phyloP scores from a whole-genome alignment of 2,888 invertebrate species.

The Ashinkailepas kermadecensis region DNA sequence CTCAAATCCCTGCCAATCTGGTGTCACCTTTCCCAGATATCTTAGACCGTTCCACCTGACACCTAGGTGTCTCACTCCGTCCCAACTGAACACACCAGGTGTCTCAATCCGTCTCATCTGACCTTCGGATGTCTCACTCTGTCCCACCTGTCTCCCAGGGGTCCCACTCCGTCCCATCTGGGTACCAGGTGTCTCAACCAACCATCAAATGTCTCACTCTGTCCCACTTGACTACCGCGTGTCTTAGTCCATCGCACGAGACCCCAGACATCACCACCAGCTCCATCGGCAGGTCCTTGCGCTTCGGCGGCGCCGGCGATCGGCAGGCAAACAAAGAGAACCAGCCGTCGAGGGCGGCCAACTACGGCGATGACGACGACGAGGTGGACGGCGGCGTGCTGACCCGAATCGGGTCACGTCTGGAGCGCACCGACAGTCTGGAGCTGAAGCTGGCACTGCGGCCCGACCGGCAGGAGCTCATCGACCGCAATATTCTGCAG shows the following conservation, averaged over 20 bases:
- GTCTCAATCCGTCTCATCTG: too few species aligned
- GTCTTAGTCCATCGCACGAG: too few species aligned
- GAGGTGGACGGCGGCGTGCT: constrained; percentile 49
- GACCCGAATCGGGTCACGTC: constrained; percentile 66
- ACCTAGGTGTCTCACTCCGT: too few species aligned
- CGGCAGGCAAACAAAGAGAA: constrained; percentile 32
- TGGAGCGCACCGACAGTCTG: constrained; percentile 92
- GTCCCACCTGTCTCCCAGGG: not conserved
- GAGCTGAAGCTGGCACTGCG: constrained; percentile 87
- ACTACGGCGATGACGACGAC: constrained; percentile 53
- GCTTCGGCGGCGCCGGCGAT: constrained; percentile 26
- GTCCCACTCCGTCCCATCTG: not conserved
- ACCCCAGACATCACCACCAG: too few species aligned
- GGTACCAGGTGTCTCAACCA: too few species aligned
- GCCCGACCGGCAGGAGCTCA: constrained; percentile 85
- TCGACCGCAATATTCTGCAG: constrained; percentile 89
- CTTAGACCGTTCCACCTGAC: too few species aligned
- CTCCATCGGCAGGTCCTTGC: constrained; percentile 28
- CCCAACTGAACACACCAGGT: too few species aligned
- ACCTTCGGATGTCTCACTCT: too few species aligned
- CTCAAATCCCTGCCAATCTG: too few species aligned
- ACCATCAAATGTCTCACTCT: too few species aligned
- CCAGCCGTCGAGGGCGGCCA: constrained; percentile 34
- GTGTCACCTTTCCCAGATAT: too few species aligned
- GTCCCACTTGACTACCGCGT: too few species aligned